phyloP scores from a whole-genome alignment of 1,140 invertebrate species.

The Probaryconus sp. region DNA sequence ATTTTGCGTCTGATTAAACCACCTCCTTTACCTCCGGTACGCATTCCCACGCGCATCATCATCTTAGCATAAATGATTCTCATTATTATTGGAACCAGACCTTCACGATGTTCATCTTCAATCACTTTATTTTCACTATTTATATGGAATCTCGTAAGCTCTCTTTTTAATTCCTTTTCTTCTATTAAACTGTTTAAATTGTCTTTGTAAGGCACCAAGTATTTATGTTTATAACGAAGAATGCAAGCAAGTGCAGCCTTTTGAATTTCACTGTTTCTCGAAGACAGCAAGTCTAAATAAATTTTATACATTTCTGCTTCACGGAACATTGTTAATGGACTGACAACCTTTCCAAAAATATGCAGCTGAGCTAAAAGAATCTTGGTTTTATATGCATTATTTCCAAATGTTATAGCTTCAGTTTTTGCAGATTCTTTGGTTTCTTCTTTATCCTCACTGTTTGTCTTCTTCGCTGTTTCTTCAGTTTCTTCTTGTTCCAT shows the following conservation, averaged over 20 bases:
- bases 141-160: constrained; percentile 88
- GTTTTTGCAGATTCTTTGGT: neutral
- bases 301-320: constrained; percentile 86
- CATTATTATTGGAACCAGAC: constrained; percentile 89
- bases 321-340: constrained; percentile 87
- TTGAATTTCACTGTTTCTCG: constrained; percentile 88
- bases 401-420: neutral
- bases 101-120: constrained; percentile 84
- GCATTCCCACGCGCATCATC: constrained; percentile 84
- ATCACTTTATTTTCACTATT: constrained; percentile 84
- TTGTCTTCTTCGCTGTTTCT: constrained; percentile 66
- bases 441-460: constrained; percentile 41
- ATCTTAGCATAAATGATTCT: constrained; percentile 95
- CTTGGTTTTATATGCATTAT: constrained; percentile 79
- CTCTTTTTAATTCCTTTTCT: constrained; percentile 92
- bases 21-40: constrained; percentile 85
- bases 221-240: constrained; percentile 89
- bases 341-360: constrained; percentile 88
- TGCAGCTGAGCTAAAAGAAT: constrained; percentile 85
- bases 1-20: constrained; percentile 84
- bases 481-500: constrained; percentile 57
- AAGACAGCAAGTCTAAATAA: constrained; percentile 87
- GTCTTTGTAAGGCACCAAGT: constrained; percentile 86
- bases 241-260: constrained; percentile 91
- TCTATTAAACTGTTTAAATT: constrained; percentile 88